phyloP scores from a whole-genome alignment of 2,797 vertebrate species.

The Fundulus diaphanus region DNA sequence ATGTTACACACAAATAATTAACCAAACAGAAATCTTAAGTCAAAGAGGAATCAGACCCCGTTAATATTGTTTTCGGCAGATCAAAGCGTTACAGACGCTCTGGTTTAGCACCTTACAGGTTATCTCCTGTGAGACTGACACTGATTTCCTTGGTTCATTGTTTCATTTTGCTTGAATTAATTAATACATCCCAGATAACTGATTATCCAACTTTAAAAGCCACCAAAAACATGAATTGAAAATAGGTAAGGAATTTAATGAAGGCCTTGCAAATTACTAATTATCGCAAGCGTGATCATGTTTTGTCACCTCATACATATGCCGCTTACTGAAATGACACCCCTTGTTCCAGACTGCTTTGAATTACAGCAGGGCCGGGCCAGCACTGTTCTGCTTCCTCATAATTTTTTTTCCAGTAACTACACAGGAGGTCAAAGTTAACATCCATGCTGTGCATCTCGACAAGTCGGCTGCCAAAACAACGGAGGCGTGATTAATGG shows the following conservation, averaged over 20 bases:
- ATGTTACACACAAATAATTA: no score
- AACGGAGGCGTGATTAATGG: slow-evolving; percentile 73
- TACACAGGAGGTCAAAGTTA: slow-evolving; percentile 63
- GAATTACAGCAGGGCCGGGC: slow-evolving; percentile 35
- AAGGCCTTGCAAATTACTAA: not conserved
- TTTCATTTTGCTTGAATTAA: not conserved
- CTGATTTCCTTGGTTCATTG: not conserved
- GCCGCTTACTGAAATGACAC: slow-evolving; percentile 38
- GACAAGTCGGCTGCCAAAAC: slow-evolving; percentile 63
- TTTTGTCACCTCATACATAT: slow-evolving; percentile 45
- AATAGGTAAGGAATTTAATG: not conserved
- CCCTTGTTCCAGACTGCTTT: slow-evolving; percentile 23
- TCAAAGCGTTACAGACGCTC: not conserved
- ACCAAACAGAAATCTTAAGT: not conserved
- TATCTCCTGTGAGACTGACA: no score
- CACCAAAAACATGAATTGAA: not conserved
- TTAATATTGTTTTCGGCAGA: not conserved
- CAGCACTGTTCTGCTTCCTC: slow-evolving; percentile 34
- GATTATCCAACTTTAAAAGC: no score
- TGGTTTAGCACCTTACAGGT: not conserved
- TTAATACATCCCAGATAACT: not conserved
- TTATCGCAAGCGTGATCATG: not conserved
- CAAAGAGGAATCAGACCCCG: not conserved
- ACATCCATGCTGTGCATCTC: slow-evolving; percentile 57
- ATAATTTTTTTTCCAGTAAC: slow-evolving; percentile 49